Evolutionary conservation across 2,888 invertebrate species (phyloP).

Genomic region (Drosophila helvetica): DNA sequence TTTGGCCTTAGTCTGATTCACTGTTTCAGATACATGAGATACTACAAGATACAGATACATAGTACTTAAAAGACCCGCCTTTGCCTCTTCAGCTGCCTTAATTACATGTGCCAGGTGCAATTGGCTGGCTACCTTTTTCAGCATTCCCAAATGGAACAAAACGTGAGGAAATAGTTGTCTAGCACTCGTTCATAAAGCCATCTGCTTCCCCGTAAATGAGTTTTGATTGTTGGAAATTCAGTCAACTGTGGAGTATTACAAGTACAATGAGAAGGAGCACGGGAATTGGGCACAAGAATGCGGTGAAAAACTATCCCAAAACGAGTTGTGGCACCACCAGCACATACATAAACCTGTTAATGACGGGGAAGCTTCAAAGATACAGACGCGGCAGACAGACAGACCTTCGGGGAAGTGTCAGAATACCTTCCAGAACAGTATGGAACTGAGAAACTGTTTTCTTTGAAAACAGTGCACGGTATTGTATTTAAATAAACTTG

Average conservation of each 20-base stretch:
- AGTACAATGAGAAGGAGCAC: slow-evolving; percentile 21
- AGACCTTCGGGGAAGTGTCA: slow-evolving; percentile 60
- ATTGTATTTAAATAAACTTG: slow-evolving; percentile 26
- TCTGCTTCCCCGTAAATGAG: slow-evolving; percentile 4
- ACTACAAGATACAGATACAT: slow-evolving; percentile 2
- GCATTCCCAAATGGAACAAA: not conserved
- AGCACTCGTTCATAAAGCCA: not conserved
- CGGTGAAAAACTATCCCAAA: slow-evolving; percentile 31
- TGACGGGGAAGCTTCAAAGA: slow-evolving; percentile 27
- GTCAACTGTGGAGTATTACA: slow-evolving; percentile 59
- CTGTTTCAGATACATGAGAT: slow-evolving; percentile 1
- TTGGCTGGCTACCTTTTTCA: not conserved
- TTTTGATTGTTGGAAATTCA: slow-evolving; percentile 58
- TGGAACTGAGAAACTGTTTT: slow-evolving; percentile 4
- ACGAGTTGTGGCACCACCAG: slow-evolving; percentile 29
- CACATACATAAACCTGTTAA: slow-evolving; percentile 9
- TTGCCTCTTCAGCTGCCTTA: not conserved
- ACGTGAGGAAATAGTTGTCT: not conserved
- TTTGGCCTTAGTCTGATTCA: slow-evolving; percentile 28
- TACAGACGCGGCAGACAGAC: slow-evolving; percentile 12
- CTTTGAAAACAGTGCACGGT: not conserved
- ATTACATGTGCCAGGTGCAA: slow-evolving; percentile 17
- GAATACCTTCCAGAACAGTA: slow-evolving; percentile 38
- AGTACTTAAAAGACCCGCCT: slow-evolving; percentile 18
- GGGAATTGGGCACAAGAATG: slow-evolving; percentile 18